Percentiles rank a stretch among this genome's conserved stretches.
Conservation (phyloP, 2,888 invertebrate genomes). For the Caenorhabditis uteleia region DNA sequence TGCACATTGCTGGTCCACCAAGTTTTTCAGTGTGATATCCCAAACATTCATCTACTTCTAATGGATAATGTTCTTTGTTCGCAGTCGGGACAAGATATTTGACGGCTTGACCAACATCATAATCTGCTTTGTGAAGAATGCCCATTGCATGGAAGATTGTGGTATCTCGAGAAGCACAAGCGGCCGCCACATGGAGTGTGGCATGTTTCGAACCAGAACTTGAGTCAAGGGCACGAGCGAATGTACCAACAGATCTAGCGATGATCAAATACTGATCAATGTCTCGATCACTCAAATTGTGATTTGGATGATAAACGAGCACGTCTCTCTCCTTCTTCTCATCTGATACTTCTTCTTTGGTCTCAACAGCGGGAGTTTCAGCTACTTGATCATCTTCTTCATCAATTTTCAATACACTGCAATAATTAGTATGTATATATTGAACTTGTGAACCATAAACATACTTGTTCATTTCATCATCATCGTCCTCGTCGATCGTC, state of each 20-base stretch:
- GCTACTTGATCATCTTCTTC: conserved; percentile 28
- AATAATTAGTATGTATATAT: background rate
- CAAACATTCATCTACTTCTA: conserved; percentile 64
- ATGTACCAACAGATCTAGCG: conserved; percentile 89
- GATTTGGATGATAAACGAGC: conserved; percentile 91
- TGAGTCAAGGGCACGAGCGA: conserved; percentile 96
- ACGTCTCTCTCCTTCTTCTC: conserved; percentile 72
- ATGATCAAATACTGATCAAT: conserved; percentile 97
- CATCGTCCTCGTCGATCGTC: conserved; percentile 20
- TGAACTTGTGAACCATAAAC: background rate
- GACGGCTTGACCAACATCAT: conserved; percentile 81
- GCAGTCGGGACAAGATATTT: conserved; percentile 70
- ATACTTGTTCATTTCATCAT: conserved; percentile 30
- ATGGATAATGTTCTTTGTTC: conserved; percentile 70
- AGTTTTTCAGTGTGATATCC: conserved; percentile 64
- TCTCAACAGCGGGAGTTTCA: background rate
- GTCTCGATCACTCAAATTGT: conserved; percentile 88
- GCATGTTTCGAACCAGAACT: conserved; percentile 98
- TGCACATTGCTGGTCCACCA: conserved; percentile 71
- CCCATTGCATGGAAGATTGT: conserved; percentile 99
- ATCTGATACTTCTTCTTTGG: background rate
- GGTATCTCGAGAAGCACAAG: conserved; percentile 96
- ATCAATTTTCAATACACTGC: conserved; percentile 24
- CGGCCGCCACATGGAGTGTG: conserved; percentile 97
- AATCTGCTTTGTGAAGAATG: conserved; percentile 87